Conservation (phyloP, 2,888 invertebrate genomes). For the Venustoraphidia nigricollis region DNA sequence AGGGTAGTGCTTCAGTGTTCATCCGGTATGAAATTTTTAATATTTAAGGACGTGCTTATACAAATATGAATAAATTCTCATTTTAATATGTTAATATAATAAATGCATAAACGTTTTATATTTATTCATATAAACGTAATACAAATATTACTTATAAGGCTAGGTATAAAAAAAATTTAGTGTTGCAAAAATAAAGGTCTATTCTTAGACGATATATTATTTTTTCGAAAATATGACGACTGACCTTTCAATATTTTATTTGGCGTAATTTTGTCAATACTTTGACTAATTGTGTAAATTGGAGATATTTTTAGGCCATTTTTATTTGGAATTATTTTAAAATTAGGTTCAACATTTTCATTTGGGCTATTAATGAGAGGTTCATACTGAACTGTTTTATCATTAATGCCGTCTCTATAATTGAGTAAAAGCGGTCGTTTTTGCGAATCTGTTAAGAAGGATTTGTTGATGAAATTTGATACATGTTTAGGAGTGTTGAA, state of each 20-base stretch:
- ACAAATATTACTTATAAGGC: no score
- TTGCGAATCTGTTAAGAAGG: conserved; percentile 26
- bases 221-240: conserved; percentile 20
- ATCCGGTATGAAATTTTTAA: no score
- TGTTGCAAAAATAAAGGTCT: conserved; percentile 31
- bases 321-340: conserved; percentile 33
- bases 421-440: conserved; percentile 27
- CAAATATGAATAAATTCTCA: no score
- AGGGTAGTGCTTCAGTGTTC: no score
- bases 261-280: conserved; percentile 25
- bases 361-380: conserved; percentile 1
- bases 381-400: conserved; percentile 10
- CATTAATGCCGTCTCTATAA: conserved; percentile 10
- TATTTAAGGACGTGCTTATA: no score
- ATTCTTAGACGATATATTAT: conserved; percentile 29
- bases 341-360: conserved; percentile 15
- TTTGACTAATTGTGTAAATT: conserved; percentile 28
- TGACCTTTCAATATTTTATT: conserved; percentile 12
- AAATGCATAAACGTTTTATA: no score
- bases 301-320: conserved; percentile 39
- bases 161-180: conserved; percentile 12
- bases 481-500: conserved; percentile 28
- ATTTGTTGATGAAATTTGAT: conserved; percentile 24
- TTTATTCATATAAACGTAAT: no score
- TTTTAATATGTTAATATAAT: no score